Evolutionary conservation across 2,113 vertebrate species (phyloP).

Genomic region (Osmerus mordax): DNA sequence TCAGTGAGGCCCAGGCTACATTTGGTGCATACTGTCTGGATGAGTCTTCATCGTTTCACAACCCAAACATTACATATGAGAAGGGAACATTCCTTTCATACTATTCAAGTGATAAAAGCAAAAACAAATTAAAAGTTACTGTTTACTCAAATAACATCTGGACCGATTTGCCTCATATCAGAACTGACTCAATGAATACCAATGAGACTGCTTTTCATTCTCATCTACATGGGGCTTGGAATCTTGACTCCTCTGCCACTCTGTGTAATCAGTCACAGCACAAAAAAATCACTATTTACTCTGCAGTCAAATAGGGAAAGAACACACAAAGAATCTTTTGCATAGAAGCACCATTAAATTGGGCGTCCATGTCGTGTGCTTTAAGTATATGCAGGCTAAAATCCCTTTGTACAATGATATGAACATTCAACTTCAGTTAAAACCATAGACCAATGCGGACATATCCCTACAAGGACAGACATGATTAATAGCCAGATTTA

Average conservation of each 20-base stretch:
- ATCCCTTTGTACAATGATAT: slow-evolving; percentile 21
- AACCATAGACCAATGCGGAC: slow-evolving; percentile 22
- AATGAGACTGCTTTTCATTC: slow-evolving; percentile 54
- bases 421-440: slow-evolving; percentile 22
- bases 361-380: slow-evolving; percentile 17
- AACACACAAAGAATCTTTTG: slow-evolving; percentile 24
- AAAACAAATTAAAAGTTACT: slow-evolving; percentile 40
- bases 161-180: slow-evolving; percentile 47
- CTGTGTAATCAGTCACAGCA: slow-evolving; percentile 37
- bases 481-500: slow-evolving; percentile 49
- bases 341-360: slow-evolving; percentile 33
- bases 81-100: slow-evolving; percentile 38
- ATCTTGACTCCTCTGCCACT: slow-evolving; percentile 34
- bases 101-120: slow-evolving; percentile 30
- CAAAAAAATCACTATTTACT: slow-evolving; percentile 32
- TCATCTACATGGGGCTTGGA: slow-evolving; percentile 34
- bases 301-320: slow-evolving; percentile 27
- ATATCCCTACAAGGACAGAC: slow-evolving; percentile 17
- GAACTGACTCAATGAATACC: slow-evolving; percentile 53
- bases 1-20: slow-evolving; percentile 43
- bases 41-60: slow-evolving; percentile 47
- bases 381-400: slow-evolving; percentile 18
- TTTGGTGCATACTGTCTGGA: slow-evolving; percentile 44
- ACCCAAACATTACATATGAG: slow-evolving; percentile 39
- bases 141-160: slow-evolving; percentile 55